Evolutionary conservation across 2,797 vertebrate species (phyloP).

Genomic region (Nannoperca obscura): DNA sequence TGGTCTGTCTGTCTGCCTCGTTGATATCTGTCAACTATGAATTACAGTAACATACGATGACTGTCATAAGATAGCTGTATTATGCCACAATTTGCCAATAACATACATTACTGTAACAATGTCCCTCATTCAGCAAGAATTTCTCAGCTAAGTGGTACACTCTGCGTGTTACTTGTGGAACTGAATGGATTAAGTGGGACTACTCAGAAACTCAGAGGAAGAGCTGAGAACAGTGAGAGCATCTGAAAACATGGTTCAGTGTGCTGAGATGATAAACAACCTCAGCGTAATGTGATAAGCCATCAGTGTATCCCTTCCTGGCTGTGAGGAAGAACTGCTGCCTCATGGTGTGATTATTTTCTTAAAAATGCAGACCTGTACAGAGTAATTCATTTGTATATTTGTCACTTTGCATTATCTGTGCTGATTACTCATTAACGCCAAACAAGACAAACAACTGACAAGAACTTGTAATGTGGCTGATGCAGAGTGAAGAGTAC

Average conservation of each 20-base stretch:
- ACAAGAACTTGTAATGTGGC: slow-evolving; percentile 47
- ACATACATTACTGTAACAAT: slow-evolving; percentile 46
- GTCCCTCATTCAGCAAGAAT: slow-evolving; percentile 34
- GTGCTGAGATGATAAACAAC: not conserved
- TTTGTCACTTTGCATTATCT: slow-evolving; percentile 54
- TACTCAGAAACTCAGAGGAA: slow-evolving; percentile 7
- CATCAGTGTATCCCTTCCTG: slow-evolving; percentile 47
- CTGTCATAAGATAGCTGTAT: slow-evolving; percentile 48
- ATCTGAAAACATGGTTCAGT: not conserved
- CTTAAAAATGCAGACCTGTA: slow-evolving; percentile 56
- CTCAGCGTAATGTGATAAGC: slow-evolving; percentile 56
- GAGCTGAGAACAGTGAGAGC: slow-evolving; percentile 19
- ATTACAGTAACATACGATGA: slow-evolving; percentile 42
- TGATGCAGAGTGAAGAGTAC: slow-evolving; percentile 37
- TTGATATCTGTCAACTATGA: slow-evolving; percentile 57
- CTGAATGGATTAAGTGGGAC: slow-evolving; percentile 13
- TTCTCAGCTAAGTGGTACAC: slow-evolving; percentile 12
- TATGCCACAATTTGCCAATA: slow-evolving; percentile 66
- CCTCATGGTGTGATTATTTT: slow-evolving; percentile 50
- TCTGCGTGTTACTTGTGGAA: slow-evolving; percentile 16
- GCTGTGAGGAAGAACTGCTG: slow-evolving; percentile 35
- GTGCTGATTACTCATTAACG: slow-evolving; percentile 52
- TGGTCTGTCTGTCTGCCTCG: slow-evolving; percentile 59
- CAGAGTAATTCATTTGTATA: slow-evolving; percentile 58
- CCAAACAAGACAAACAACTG: slow-evolving; percentile 61